Evolutionary conservation across 2,797 vertebrate species (phyloP), one percentile per base, ranked within the genome.

Genomic region (Momotus momota): DNA sequence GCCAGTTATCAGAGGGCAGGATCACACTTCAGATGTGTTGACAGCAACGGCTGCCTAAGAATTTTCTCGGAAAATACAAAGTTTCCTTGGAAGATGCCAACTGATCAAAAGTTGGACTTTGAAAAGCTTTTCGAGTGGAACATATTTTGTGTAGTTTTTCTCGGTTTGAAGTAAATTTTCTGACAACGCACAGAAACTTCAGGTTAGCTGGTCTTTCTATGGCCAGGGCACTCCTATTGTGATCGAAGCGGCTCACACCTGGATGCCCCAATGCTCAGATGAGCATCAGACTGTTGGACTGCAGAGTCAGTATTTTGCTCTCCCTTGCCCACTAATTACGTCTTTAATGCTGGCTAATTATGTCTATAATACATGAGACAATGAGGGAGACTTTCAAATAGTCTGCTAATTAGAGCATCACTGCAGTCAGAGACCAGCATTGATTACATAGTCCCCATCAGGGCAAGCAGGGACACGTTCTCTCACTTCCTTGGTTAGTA

Each of bases 391-490:
- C 60, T 83, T 95, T 92, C 77, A 94, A 88, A 58, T 73, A 70
- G 45, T 54, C 40, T 4, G 7, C 70, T 83, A 92, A 95, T 94
- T 93, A 94, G 64, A 52, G 51, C 40, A 55, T 77, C 74, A 58
- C 35, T 66, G 31, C 35, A 94, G 43, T 90, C 66, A 81, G 88
- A 84, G 43, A 88, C 66, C 54, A 66, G 65, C 43, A 88, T 93
- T 84, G 88, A 79, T 86, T 88, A 38, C 0, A 0, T 62, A 33
- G 77, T 84, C 70, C 69, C 55, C 62, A 84, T 80, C 45, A 84
- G 73, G 14, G 23, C 45, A 73, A 88, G 43, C 60, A 85, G 88
- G 88, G 88, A 92, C 90, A 92, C 81, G 55, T 90, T 92, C 48
- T 79, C 48, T 80, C n/a, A 12, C 31, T 92, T 93, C 31, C 41